These are phyloP conservation scores for Callipepla squamata DNA, from an alignment of 2,113 vertebrate species.

Conservation along the genomic window DNA sequence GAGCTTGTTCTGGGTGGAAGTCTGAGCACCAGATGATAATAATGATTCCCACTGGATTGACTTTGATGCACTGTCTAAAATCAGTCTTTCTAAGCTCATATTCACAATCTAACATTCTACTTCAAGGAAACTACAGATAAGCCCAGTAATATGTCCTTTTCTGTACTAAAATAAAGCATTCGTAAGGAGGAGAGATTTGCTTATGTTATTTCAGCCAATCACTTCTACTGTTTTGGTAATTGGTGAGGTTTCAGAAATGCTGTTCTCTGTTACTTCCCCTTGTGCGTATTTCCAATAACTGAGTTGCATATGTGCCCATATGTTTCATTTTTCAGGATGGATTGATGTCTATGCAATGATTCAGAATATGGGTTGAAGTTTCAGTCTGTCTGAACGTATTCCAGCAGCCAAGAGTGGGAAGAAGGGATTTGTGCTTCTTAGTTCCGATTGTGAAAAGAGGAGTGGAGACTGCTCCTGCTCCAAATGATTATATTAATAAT, in stretches of 20 bases:
- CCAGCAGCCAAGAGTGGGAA: not conserved
- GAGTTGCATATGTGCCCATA: not conserved
- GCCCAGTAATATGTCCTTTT: not conserved
- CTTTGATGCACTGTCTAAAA: not conserved
- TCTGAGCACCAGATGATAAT: not conserved
- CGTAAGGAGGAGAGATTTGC: not conserved
- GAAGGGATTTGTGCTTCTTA: not conserved
- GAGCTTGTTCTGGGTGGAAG: not conserved
- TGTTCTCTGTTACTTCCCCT: not conserved
- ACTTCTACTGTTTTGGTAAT: not conserved
- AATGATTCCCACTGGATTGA: not conserved
- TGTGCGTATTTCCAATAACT: not conserved
- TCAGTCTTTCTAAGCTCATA: not conserved
- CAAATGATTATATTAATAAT: not conserved
- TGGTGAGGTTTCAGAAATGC: not conserved
- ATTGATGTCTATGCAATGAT: not conserved
- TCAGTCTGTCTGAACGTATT: not conserved
- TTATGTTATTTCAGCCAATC: not conserved
- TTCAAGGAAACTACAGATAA: not conserved
- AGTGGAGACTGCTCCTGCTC: not conserved
- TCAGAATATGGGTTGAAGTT: not conserved
- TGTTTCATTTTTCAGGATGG: not conserved
- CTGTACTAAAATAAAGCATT: not conserved
- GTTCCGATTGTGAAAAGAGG: not conserved
- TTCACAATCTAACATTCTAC: not conserved